Evolutionary conservation across 1,140 invertebrate genomes (phyloP).

Genomic region (Araneus ventricosus): DNA sequence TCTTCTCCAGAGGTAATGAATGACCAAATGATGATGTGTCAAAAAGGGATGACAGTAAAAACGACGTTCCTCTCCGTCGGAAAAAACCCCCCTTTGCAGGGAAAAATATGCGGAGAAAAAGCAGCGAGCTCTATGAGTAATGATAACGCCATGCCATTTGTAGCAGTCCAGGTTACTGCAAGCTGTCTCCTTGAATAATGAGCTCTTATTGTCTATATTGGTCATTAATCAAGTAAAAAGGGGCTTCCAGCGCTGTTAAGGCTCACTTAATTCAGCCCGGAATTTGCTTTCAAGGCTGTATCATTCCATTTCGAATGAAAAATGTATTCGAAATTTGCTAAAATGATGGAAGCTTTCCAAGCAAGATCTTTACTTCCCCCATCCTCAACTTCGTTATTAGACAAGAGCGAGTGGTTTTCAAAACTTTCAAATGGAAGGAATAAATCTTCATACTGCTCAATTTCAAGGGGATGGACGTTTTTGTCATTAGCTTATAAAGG

Average conservation of each 20-base stretch:
- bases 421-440: slow-evolving; percentile 58
- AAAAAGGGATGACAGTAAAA: slow-evolving; percentile 70
- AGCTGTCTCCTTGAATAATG: slow-evolving; percentile 71
- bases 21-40: slow-evolving; percentile 73
- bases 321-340: slow-evolving; percentile 67
- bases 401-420: slow-evolving; percentile 53
- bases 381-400: slow-evolving; percentile 55
- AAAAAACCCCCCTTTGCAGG: neutral
- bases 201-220: slow-evolving; percentile 72
- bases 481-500: slow-evolving; percentile 57
- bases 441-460: slow-evolving; percentile 68
- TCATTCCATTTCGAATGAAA: slow-evolving; percentile 70
- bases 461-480: slow-evolving; percentile 60
- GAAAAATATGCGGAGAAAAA: slow-evolving; percentile 34
- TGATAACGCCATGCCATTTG: slow-evolving; percentile 65
- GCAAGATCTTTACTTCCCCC: neutral
- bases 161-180: slow-evolving; percentile 62
- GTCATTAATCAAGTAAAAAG: slow-evolving; percentile 67
- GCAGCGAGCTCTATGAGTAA: slow-evolving; percentile 50
- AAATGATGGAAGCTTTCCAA: slow-evolving; percentile 72
- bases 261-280: slow-evolving; percentile 64
- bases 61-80: slow-evolving; percentile 34
- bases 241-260: slow-evolving; percentile 38
- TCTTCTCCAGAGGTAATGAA: slow-evolving; percentile 54
- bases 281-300: slow-evolving; percentile 69